Base-by-base conservation (phyloP, 1,140 invertebrate genomes). In the Leptopilina clavipes region DNA sequence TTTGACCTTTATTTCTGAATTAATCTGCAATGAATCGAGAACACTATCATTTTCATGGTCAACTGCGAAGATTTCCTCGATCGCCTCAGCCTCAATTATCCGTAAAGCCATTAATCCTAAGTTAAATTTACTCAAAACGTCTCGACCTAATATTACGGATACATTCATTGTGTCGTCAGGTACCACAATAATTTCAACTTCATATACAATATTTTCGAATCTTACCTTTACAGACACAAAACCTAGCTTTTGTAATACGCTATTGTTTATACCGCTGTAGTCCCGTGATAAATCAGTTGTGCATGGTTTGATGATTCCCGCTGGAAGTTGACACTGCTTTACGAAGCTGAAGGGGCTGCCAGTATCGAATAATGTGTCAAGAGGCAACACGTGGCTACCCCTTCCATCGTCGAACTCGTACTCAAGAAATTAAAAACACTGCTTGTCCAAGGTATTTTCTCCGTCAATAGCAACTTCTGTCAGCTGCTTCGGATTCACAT, bases 271-370 rank as follows among this genome's bases (percentile, higher is more conserved):
- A 11, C 54, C 9, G n/a, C 70, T 54, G 43, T 43, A n/a, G 10
- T 48, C 54, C 74, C 7, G 48, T 2, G n/a, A 7, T 1, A 7
- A 52, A 17, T 18, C 48, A 2, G 48, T 1, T 17, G 17, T 12
- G 48, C 14, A 52, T 17, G 48, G 48, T 17, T 18, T 17, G 14
- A 52, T 9, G 6, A 52, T 65, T 11, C 71, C 52, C 12, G 59
- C 72, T 11, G 76, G 25, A 43, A 76, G 70, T n/a, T 52, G 18
- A 11, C 31, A 18, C 48, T 70, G 17, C 37, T 59, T 44, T 7
- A 44, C 43, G 43, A 44, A 44, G 8, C 43, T 44, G 2, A 44
- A 3, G 3, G 43, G 43, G 12, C 43, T 44, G 2, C 43, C 43
- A 9, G 43, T 44, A 10, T 44, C 43, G 1, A 44, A 44, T 3